Evolutionary conservation across 2,888 invertebrate species (phyloP).

Genomic region (Onthophagus sagittarius): DNA sequence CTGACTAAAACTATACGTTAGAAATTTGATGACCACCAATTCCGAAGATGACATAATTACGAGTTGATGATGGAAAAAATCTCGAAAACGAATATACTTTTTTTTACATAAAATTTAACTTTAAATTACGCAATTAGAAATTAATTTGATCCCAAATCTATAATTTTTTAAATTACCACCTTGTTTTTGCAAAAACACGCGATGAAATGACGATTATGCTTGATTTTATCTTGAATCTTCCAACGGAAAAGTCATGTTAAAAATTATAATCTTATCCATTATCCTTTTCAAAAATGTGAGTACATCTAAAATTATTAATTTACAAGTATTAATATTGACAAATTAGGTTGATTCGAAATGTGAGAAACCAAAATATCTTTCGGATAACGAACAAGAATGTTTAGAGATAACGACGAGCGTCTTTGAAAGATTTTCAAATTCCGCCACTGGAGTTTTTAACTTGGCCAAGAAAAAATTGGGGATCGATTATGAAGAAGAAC

Average conservation of each 20-base stretch:
- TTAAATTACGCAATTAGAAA: background rate
- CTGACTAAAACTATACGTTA: background rate
- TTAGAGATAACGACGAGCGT: conserved; percentile 14
- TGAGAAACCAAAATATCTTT: conserved; percentile 17
- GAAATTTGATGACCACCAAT: background rate
- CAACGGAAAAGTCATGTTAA: background rate
- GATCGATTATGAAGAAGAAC: conserved; percentile 31
- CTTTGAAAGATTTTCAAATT: conserved; percentile 21
- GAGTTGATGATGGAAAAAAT: background rate
- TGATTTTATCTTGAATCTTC: background rate
- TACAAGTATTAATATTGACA: background rate
- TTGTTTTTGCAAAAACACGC: background rate
- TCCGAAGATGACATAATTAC: background rate
- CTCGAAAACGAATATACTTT: background rate
- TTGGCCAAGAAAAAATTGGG: conserved; percentile 26
- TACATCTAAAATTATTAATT: background rate
- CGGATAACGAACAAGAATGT: conserved; percentile 21
- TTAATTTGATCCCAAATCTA: background rate
- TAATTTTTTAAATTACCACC: conserved; percentile 7
- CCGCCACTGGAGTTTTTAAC: conserved; percentile 16
- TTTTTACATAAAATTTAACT: background rate
- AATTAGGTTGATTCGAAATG: background rate
- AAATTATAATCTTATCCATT: background rate
- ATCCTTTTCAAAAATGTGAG: background rate
- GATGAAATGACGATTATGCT: background rate